phyloP scores from a whole-genome alignment of 2,797 vertebrate species.

The Agapornis canus region DNA sequence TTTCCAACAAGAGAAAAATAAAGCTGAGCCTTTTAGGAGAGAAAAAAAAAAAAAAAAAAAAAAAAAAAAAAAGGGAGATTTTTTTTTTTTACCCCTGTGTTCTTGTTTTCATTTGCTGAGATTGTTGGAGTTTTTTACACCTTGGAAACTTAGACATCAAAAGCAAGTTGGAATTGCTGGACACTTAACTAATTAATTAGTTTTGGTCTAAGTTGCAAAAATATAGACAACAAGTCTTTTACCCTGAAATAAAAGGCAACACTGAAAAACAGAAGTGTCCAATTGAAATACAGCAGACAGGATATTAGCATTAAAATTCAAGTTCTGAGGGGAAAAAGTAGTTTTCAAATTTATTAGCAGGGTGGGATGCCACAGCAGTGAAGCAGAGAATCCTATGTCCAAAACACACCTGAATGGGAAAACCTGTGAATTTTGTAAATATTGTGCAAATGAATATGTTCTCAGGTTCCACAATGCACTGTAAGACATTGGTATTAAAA shows the following conservation, averaged over 20 bases:
- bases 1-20: not conserved
- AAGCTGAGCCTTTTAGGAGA: not conserved
- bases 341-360: not conserved
- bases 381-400: slow-evolving; percentile 56
- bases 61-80: not conserved
- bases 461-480: not conserved
- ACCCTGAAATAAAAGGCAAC: not conserved
- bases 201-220: slow-evolving; percentile 34
- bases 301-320: not conserved
- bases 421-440: slow-evolving; percentile 20
- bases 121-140: not conserved
- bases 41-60: not conserved
- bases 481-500: not conserved
- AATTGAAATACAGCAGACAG: not conserved
- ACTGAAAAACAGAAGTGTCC: not conserved
- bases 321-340: not conserved
- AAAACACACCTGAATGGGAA: slow-evolving; percentile 60
- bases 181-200: slow-evolving; percentile 21
- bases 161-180: slow-evolving; percentile 6
- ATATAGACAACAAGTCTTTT: not conserved
- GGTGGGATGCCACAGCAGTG: not conserved
- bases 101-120: slow-evolving; percentile 24
- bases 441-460: not conserved
- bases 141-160: slow-evolving; percentile 37
- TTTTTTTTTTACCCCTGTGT: not conserved